phyloP scores from a whole-genome alignment of 2,113 vertebrate genomes.

The Ia io region DNA sequence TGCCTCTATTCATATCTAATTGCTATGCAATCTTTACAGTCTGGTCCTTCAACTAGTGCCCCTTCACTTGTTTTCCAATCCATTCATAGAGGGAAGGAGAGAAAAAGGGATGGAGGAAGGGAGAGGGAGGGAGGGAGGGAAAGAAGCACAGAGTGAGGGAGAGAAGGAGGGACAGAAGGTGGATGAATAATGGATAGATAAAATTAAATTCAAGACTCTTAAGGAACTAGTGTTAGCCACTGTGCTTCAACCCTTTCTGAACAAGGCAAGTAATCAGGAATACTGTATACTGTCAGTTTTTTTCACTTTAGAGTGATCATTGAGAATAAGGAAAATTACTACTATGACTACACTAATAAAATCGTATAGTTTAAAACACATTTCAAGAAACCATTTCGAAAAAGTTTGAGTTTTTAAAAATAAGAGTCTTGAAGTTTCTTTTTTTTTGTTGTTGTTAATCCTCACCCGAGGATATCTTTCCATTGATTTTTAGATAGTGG shows the following conservation, averaged over 20 bases:
- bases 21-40: not conserved
- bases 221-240: not conserved
- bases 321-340: not conserved
- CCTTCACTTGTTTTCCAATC: not conserved
- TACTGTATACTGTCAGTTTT: not conserved
- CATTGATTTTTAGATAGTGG: too few species aligned
- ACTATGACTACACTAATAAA: not conserved
- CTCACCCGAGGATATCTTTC: too few species aligned
- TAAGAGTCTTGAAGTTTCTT: not conserved
- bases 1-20: not conserved
- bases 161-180: too few species aligned
- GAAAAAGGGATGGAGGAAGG: not conserved
- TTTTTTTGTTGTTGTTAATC: too few species aligned
- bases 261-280: not conserved
- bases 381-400: not conserved
- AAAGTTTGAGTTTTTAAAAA: constrained; percentile 4
- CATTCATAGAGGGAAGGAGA: not conserved
- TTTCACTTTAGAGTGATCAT: not conserved
- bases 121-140: too few species aligned
- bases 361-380: not conserved
- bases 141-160: not conserved
- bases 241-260: not conserved
- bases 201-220: not conserved
- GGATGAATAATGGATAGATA: not conserved
- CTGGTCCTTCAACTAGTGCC: not conserved